These are phyloP conservation scores for Parasteatoda tepidariorum DNA, from an alignment of 1,140 invertebrate species.

Conservation along the genomic window DNA sequence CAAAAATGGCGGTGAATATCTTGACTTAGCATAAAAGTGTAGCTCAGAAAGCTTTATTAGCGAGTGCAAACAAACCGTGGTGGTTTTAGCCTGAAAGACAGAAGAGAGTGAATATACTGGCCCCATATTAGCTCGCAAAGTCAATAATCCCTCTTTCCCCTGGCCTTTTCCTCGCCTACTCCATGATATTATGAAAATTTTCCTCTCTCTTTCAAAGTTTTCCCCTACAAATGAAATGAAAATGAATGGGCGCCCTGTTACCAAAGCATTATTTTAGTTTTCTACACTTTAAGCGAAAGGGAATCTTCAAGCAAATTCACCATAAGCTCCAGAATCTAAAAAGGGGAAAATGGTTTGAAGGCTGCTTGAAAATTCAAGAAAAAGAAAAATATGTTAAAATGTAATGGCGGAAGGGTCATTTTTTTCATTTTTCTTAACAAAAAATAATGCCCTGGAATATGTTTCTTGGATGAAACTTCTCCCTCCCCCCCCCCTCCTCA, in stretches of 20 bases:
- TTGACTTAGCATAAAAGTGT: no score
- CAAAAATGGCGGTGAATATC: no score
- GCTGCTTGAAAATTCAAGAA: neutral
- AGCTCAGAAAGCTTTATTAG: neutral
- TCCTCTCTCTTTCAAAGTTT: neutral
- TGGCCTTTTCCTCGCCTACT: neutral
- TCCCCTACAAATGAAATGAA: neutral
- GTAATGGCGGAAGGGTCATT: no score
- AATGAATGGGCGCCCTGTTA: neutral
- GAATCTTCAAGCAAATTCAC: neutral
- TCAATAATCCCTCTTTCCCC: neutral
- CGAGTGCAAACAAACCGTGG: neutral
- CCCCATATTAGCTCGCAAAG: neutral
- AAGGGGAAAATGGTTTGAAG: neutral
- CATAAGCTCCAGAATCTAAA: neutral
- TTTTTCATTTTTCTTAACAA: no score
- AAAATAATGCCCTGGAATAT: no score
- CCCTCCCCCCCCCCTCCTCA: no score
- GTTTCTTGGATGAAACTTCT: no score
- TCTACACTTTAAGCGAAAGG: neutral
- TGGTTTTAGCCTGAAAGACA: neutral
- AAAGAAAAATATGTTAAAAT: neutral
- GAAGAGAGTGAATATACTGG: neutral
- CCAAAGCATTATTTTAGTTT: neutral
- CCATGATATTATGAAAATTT: neutral